Evolutionary conservation across 2,797 vertebrate species (phyloP).

Genomic region (Crocidura indochinensis): DNA sequence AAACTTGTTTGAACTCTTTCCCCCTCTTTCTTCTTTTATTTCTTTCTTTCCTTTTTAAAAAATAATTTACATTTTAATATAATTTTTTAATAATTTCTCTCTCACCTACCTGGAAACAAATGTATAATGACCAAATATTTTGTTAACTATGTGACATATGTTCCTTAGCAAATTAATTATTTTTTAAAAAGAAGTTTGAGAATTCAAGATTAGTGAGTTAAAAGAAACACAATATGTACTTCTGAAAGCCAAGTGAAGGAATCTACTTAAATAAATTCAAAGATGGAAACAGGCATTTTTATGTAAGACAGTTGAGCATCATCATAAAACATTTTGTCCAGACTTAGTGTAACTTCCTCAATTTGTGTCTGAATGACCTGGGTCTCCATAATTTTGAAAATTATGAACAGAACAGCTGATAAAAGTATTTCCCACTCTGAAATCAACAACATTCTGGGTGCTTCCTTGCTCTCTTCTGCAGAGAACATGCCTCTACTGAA

Average conservation of each 20-base stretch:
- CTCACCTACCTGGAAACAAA: too few species aligned
- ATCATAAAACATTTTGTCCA: background rate
- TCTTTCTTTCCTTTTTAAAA: too few species aligned
- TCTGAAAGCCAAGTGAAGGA: background rate
- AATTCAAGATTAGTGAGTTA: background rate
- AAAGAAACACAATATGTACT: background rate
- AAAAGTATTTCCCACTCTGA: background rate
- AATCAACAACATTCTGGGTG: background rate
- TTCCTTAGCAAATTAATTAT: too few species aligned
- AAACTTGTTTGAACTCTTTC: too few species aligned
- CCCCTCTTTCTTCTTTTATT: too few species aligned
- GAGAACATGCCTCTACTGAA: background rate
- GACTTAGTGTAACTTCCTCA: background rate
- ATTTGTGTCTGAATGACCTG: background rate
- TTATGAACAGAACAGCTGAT: background rate
- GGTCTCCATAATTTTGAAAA: background rate
- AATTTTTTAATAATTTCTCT: too few species aligned
- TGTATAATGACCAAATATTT: too few species aligned
- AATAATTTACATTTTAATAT: too few species aligned
- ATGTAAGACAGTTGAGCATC: slow-evolving; percentile 40
- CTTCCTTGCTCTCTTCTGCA: background rate
- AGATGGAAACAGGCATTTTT: background rate
- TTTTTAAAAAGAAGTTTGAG: too few species aligned
- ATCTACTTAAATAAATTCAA: background rate
- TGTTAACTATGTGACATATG: too few species aligned